Conservation (phyloP, 2,797 vertebrate genomes). For the Pseudomugil gertrudae region DNA sequence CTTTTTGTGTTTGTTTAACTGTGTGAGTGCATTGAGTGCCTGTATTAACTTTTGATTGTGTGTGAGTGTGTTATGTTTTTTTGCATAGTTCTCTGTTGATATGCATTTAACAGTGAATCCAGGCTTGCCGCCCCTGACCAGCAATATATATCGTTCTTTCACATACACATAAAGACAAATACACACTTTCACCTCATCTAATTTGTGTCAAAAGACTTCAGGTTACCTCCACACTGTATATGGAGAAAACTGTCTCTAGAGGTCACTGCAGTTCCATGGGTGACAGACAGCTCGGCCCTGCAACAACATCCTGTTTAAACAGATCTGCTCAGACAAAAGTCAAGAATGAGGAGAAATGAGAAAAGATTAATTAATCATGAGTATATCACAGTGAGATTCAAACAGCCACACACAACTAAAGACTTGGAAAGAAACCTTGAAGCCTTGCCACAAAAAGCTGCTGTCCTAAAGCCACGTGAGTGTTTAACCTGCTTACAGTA, state of each 20-base stretch:
- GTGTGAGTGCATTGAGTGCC: conserved; percentile 28
- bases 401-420: conserved; percentile 39
- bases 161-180: neutral
- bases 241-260: conserved; percentile 86
- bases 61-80: conserved; percentile 4
- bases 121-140: conserved; percentile 44
- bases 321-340: conserved; percentile 69
- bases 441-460: conserved; percentile 50
- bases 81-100: conserved; percentile 16
- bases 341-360: conserved; percentile 35
- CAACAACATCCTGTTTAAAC: conserved; percentile 69
- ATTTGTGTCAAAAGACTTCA: conserved; percentile 63
- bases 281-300: conserved; percentile 75
- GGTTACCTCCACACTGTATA: conserved; percentile 68
- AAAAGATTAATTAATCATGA: conserved; percentile 51
- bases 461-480: conserved; percentile 49
- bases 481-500: conserved; percentile 44
- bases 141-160: conserved; percentile 20
- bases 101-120: conserved; percentile 33
- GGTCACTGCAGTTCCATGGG: conserved; percentile 87
- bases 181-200: conserved; percentile 47
- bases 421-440: conserved; percentile 34
- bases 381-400: conserved; percentile 34
- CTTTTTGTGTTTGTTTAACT: conserved; percentile 62
- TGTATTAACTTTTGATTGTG: conserved; percentile 39